These are phyloP conservation scores for Dipodomys ordii DNA, from an alignment of 2,113 vertebrate genomes.

Conservation along the genomic window DNA sequence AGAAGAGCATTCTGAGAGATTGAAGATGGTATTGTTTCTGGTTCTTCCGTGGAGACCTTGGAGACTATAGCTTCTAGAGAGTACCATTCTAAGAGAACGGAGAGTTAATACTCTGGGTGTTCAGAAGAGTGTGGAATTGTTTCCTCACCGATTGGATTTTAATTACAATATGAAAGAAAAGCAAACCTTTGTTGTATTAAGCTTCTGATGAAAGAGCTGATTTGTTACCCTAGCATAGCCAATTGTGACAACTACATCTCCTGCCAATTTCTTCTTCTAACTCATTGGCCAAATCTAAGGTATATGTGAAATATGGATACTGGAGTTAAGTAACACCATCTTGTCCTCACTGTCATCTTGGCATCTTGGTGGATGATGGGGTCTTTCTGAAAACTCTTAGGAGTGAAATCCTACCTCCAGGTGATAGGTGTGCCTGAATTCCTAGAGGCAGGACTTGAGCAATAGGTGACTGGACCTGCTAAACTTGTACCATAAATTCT, in stretches of 20 bases:
- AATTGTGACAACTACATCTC: background rate
- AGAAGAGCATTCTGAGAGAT: slow-evolving; percentile 17
- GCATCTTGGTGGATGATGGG: too few species aligned
- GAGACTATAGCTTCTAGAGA: background rate
- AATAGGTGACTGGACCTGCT: too few species aligned
- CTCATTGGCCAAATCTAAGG: background rate
- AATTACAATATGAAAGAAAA: background rate
- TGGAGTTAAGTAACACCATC: too few species aligned
- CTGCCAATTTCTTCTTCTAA: background rate
- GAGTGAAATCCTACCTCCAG: too few species aligned
- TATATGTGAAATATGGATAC: background rate
- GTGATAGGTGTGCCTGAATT: too few species aligned
- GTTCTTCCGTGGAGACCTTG: background rate
- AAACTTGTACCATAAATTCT: too few species aligned
- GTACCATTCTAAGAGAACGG: background rate
- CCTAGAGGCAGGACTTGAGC: too few species aligned
- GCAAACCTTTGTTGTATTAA: background rate
- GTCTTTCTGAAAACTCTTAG: too few species aligned
- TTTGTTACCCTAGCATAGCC: background rate
- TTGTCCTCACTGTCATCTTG: too few species aligned
- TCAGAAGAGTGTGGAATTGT: background rate
- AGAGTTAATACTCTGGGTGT: background rate
- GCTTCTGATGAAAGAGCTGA: background rate
- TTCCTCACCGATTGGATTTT: background rate
- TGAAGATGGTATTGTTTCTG: background rate